phyloP scores from a whole-genome alignment of 2,888 invertebrate species.

The Hofmannophila pseudospretella region DNA sequence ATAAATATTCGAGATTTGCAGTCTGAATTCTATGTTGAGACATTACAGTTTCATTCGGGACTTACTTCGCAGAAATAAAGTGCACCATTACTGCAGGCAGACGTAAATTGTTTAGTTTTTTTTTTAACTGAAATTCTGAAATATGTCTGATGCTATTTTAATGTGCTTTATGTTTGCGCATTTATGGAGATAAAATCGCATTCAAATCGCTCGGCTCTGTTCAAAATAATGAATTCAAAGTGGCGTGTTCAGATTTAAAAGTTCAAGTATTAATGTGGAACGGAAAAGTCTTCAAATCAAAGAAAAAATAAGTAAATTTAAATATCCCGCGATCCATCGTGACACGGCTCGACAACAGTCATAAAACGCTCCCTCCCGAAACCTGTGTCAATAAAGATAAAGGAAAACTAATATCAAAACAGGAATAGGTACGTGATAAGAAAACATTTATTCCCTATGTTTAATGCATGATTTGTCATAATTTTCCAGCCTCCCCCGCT shows the following conservation, averaged over 20 bases:
- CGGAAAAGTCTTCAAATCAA: no score
- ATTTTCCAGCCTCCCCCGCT: conserved; percentile 68
- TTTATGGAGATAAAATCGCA: no score
- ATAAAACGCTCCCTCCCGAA: conserved; percentile 65
- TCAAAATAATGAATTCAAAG: no score
- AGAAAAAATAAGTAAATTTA: conserved; percentile 12
- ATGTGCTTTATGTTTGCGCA: no score
- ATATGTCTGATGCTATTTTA: no score
- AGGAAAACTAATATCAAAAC: conserved; percentile 77
- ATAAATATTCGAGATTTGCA: conserved; percentile 66
- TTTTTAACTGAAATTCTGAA: no score
- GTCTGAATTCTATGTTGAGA: conserved; percentile 45
- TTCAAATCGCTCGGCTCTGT: no score
- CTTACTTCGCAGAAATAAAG: conserved; percentile 24
- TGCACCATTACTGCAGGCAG: conserved; percentile 5
- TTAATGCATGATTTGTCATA: conserved; percentile 79
- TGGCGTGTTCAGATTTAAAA: no score
- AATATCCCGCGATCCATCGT: conserved; percentile 20
- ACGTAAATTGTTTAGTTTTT: not conserved
- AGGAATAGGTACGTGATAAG: conserved; percentile 78
- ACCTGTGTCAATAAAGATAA: conserved; percentile 78
- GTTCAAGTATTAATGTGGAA: no score
- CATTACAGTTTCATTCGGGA: conserved; percentile 44
- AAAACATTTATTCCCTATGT: conserved; percentile 78
- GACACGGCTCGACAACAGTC: conserved; percentile 48